Evolutionary conservation across 2,888 invertebrate species (phyloP), one percentile per base, ranked within the genome.

Genomic region (Pseudanteris insignis): DNA sequence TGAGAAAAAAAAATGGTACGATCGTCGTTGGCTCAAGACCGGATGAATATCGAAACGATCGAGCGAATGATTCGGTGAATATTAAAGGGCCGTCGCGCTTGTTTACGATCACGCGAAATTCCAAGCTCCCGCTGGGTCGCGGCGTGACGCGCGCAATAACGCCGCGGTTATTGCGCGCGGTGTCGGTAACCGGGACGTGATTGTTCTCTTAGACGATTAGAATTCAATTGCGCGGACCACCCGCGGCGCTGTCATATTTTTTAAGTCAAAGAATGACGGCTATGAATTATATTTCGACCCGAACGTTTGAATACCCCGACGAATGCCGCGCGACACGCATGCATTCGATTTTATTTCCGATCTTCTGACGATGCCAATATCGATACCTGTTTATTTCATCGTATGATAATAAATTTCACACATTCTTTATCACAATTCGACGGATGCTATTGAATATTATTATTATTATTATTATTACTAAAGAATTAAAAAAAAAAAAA

Each of bases 31-130:
- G 7, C 7, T 21, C 21, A 21, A 5, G 3, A 21, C 4, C 7
- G 4, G 21, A 21, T 21, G 21, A 21, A 5, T 21, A 21, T 21
- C 7, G 21, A 3, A 3, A 21, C 21, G n/a, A 8, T 13, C 6
- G 25, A 10, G 10, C 15, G 24, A 47, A 37, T 37, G 5, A n/a
- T 29, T 24, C 30, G 6, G 7, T 30, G 37, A 36, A 47, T 47
- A 37, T 30, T 30, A 24, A 34, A 28, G 9, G 9, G 15, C 29
- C 24, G 10, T 47, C 33, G 29, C 29, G 29, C 21, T 26, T 12
- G 10, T 41, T 41, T 48, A 48, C 25, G 37, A 48, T 48, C 50
- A 40, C 50, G 50, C 50, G 32, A 33, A 50, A 40, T 40, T 25
- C 12, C 29, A 13, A 21, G 36, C 21, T 29, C 41, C 51, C 41